These are phyloP conservation scores for Galaxias olidus DNA, from an alignment of 2,797 vertebrate genomes.

Conservation along the genomic window DNA sequence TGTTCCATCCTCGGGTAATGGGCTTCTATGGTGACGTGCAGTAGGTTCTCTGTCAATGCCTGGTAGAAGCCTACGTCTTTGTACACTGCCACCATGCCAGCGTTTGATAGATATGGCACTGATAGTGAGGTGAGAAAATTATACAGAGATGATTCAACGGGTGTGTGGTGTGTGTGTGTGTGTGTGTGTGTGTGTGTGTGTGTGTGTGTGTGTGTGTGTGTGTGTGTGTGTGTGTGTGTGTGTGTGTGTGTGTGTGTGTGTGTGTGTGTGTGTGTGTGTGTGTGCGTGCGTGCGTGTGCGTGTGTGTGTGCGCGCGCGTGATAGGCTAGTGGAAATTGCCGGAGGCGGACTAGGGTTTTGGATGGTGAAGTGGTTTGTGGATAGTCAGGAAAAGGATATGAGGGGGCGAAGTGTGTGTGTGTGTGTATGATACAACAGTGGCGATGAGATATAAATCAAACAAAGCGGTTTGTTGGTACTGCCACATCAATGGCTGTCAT, in stretches of 20 bases:
- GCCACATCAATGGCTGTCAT: too few species aligned
- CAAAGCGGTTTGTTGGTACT: too few species aligned
- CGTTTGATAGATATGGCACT: not conserved
- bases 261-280: not conserved
- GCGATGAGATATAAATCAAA: conserved; percentile 7
- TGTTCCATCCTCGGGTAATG: too few species aligned
- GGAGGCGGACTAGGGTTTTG: conserved; percentile 61
- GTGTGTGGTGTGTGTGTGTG: conserved; percentile 9
- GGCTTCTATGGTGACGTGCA: too few species aligned
- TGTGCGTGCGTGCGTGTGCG: conserved; percentile 1
- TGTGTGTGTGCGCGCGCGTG: not conserved
- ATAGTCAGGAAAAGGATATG: conserved; percentile 54
- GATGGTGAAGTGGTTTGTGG: conserved; percentile 58
- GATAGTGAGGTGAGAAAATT: conserved; percentile 11
- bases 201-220: conserved; percentile 2
- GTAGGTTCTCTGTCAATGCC: too few species aligned
- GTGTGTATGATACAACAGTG: conserved; percentile 26
- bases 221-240: conserved; percentile 25
- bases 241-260: too few species aligned
- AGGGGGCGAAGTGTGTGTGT: conserved; percentile 30
- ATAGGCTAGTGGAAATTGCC: conserved; percentile 59
- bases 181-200: conserved; percentile 10
- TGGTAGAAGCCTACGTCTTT: too few species aligned
- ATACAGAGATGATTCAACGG: not conserved
- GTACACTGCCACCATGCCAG: too few species aligned